Base-by-base conservation (phyloP, 2,888 invertebrate genomes). In the Drosophila ustulata region DNA sequence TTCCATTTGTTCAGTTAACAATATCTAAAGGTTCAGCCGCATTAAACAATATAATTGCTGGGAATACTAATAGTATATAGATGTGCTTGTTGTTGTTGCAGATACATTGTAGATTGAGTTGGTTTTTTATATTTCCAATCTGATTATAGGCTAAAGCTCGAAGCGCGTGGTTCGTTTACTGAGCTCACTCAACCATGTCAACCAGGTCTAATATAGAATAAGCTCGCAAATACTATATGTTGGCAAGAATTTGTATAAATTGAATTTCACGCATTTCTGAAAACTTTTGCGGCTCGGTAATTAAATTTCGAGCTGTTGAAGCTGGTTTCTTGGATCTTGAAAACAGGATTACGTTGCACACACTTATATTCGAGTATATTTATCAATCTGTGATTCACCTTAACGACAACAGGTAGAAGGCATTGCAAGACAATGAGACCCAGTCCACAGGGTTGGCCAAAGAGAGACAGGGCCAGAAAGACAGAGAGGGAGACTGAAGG, bases 11-110 rank as follows among this genome's bases (percentile, higher is more conserved):
- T 65, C 39, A 49, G 51, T 69, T 70, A 66, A 75, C 80, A 68
- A 55, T 67, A 64, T 78, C 66, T 30, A 56, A 71, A 62, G 11
- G 85, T 82, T 82, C 82, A 73, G 88, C 79, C 63, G 49, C 76
- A 88, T 82, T 82, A 87, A 82, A 81, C 84, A 37, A 62, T 55
- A 58, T 82, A 87, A 82, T 87, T 83, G 72, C 72, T 72, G 32
- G 64, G 11, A 41, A 64, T 73, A 47, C 45, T 43, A 26, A 34
- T 52, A 64, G 34, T 39, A 49, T 30, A 37, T 47, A n/a, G 39
- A 41, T 41, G n/a, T 37, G 1, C 4, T n/a, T 34, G 37, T 41
- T 37, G 9, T 30, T 68, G 39, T 45, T 37, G 4, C 11, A 34
- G 49, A 30, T 61, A 45, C 25, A 8, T n/a, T 63, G 25, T 50